Conservation (phyloP, 2,113 vertebrate species). For the Chaetodon trifascialis region DNA sequence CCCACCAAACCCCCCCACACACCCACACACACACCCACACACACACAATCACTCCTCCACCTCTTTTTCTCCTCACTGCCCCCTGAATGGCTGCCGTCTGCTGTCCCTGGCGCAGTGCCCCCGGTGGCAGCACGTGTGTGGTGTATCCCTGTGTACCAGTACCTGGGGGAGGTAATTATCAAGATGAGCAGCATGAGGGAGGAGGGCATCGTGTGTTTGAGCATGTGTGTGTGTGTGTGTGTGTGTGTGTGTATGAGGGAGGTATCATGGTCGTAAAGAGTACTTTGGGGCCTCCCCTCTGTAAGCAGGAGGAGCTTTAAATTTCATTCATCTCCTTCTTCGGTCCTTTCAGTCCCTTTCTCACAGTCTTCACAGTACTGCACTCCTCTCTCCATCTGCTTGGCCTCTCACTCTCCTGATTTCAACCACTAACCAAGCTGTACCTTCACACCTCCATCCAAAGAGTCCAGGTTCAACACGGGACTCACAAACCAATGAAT, state of each 20-base stretch:
- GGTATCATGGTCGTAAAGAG: constrained; percentile 36
- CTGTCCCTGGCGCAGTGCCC: constrained; percentile 75
- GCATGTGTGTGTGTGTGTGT: not conserved
- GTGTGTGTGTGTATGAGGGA: constrained; percentile 19
- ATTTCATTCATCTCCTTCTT: constrained; percentile 5
- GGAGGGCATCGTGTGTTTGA: constrained; percentile 21
- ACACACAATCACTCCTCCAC: constrained; percentile 52
- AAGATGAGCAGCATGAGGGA: constrained; percentile 67
- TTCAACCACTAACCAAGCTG: constrained; percentile 19
- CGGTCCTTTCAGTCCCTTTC: not conserved
- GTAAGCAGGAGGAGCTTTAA: constrained; percentile 33
- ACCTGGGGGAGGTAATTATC: constrained; percentile 84
- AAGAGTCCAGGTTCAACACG: constrained; percentile 9
- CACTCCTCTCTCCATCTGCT: constrained; percentile 9
- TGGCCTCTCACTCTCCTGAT: constrained; percentile 14
- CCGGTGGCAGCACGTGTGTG: constrained; percentile 56
- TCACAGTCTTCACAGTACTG: not conserved
- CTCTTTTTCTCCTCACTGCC: constrained; percentile 61
- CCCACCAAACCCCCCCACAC: not conserved
- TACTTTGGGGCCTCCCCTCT: constrained; percentile 9
- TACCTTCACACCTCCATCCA: constrained; percentile 23
- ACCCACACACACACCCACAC: constrained; percentile 11
- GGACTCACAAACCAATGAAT: constrained; percentile 6
- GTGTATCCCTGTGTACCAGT: constrained; percentile 61
- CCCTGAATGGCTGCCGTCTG: constrained; percentile 76